Base-by-base conservation (phyloP, 2,113 vertebrate genomes). In the Pseudorasbora parva region DNA sequence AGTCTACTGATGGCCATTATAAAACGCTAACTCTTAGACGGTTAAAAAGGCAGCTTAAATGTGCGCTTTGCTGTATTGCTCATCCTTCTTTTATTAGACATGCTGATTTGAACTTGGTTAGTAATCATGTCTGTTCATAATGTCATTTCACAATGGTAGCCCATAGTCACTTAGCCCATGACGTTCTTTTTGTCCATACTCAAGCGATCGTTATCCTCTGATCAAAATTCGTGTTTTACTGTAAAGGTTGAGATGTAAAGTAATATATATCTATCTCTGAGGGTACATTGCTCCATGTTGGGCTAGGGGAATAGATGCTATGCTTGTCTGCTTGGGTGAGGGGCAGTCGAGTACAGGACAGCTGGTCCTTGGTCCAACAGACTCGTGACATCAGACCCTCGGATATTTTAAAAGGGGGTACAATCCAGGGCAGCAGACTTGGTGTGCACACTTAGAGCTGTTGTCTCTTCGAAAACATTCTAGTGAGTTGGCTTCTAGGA, bases 391-490 rank as follows among this genome's bases (percentile, higher is more conserved):
- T 94, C 92, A 93, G 91, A 88, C 84, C 90, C 94, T 90, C 90
- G 92, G 93, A 94, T 95, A 93, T 92, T 96, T 97, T 97, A 94
- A 96, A 96, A 96, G 93, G 95, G 93, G 93, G 93, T 94, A 92
- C 94, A 95, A 94, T 95, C 93, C 93, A 93, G 93, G 89, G 94
- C 93, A 93, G 93, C 90, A 91, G 93, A 93, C 93, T 95, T 92
- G 92, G 81, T 86, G 85, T 84, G 84, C 64, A 86, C 86, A 47
- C 85, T 92, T 85, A 90, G 83, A 89, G 94, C 91, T 90, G 92
- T 80, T 57, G 91, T 91, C 91, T 78, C 19, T 45, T 43, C 49
- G 11, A 37, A 51, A 76, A 64, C 27, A 49, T 30, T 75, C 14
- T 56, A 21, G 15, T 19, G 5, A 43, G 66, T 45, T 10, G 11